Evolutionary conservation across 53 echinoderm and acorn worm genomes (phyloP), one percentile per base, ranked within the genome.

Genomic region (Mesocentrotus franciscanus): DNA sequence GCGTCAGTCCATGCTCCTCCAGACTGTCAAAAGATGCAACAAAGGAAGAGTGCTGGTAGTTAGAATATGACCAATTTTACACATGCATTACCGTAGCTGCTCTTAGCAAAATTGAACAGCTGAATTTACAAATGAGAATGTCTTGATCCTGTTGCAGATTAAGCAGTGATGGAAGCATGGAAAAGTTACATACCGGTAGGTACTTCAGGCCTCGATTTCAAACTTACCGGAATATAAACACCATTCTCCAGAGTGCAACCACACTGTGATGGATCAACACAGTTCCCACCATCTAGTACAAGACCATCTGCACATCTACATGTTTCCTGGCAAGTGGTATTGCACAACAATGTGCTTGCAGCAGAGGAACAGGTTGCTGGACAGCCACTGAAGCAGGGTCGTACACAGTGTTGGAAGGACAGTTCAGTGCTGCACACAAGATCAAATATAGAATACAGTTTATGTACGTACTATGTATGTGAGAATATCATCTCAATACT

Each of bases 291-390:
- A n/a, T n/a, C n/a, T n/a, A n/a, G n/a, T n/a, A n/a, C n/a, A n/a
- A n/a, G n/a, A 68, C 96, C 98, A 75, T 95, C 90, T 12, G 96
- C 96, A 92, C 97, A 98, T 60, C 95, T 76, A 79, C 98, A 98
- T 34, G 96, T 96, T 81, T 97, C 98, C 70, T 96, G 92, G 74
- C 96, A 97, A 60, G 35, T 92, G 36, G 22, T 22, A 92, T 70
- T 92, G n/a, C 92, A 92, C 18, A 42, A 34, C 70, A 33, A 26
- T 39, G 20, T 4, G 68, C 14, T 70, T 70, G 72, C 20, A 70
- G 92, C 92, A 70, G 70, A 55, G 68, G 91, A 92, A 78, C 98
- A 98, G 14, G 96, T 96, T 26, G 66, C 92, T 89, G 95, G 97
- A 96, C 98, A 98, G 4, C 97, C 96, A 84, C 70, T 89, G 81